Base-by-base conservation (phyloP, 2,113 vertebrate species). In the Amblyopsis rosae region DNA sequence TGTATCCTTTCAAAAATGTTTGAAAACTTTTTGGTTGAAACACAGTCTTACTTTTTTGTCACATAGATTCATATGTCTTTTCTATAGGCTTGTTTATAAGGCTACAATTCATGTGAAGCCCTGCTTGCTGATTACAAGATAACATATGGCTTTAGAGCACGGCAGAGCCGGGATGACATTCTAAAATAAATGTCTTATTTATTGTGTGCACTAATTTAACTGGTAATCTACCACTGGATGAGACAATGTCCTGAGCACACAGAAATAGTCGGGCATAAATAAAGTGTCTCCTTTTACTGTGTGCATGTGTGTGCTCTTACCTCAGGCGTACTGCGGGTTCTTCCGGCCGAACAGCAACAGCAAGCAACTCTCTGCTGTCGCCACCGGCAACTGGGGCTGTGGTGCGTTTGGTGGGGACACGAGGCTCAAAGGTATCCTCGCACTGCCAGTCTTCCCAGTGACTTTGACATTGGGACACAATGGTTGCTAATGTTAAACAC, bases 341-440 rank as follows among this genome's bases (percentile, higher is more conserved):
- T 85, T 86, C 72, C 91, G 95, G 19, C 92, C 82, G 61, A 93
- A 87, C 0, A 62, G 90, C 69, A 89, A 93, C 77, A 86, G 90
- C 46, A 91, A 94, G 49, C 92, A 96, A 45, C 94, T 99, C 76
- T 94, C 97, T 78, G 95, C 97, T 13, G 85, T 99, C 47, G 98
- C 98, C 55, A 99, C 98, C 0, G 98, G 98, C 70, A 99, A 99
- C 93, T 99, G 98, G 98, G 98, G 98, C 35, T 99, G 98, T 55
- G 98, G 98, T 79, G 98, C 95, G 64, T 99, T 98, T 82, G 95
- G 96, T 12, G 98, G 98, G 65, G 96, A 99, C 85, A 93, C 95
- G 8, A 87, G 95, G 69, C 92, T 99, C 84, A 99, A 99, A 98
- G 96, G 97, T 98, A 88, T 15, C 19, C 46, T 55, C 61, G 1